Evolutionary conservation across 2,113 vertebrate species (phyloP).

Genomic region (Phasianus colchicus): DNA sequence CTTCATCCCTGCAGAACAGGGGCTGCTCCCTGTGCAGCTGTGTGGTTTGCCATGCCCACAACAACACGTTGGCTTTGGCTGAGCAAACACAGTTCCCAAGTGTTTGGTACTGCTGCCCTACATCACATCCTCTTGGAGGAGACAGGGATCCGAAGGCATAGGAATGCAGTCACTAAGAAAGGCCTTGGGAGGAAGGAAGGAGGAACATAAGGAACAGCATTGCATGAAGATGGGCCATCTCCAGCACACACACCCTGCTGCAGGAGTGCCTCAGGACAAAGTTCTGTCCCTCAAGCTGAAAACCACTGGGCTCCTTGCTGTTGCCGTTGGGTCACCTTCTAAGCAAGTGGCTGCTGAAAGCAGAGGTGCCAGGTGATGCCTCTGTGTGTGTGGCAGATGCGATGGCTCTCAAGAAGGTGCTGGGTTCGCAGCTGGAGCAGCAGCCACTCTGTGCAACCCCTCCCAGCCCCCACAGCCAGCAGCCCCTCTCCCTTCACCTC

Average conservation of each 20-base stretch:
- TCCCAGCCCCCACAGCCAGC: neutral
- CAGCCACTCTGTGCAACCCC: neutral
- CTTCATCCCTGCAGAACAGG: neutral
- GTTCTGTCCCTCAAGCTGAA: neutral
- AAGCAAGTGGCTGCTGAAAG: neutral
- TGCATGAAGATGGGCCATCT: rapidly evolving
- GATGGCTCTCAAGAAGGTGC: neutral
- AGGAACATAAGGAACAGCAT: neutral
- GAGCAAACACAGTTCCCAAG: neutral
- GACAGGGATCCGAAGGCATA: neutral
- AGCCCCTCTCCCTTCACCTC: neutral
- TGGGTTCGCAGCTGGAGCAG: neutral
- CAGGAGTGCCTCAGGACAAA: rapidly evolving
- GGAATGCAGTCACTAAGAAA: neutral
- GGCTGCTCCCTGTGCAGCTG: neutral
- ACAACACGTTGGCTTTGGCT: neutral
- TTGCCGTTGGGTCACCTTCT: neutral
- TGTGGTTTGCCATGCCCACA: neutral
- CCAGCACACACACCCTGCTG: rapidly evolving
- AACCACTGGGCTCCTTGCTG: neutral
- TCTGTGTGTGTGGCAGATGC: rapidly evolving
- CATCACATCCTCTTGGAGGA: neutral
- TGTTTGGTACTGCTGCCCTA: neutral
- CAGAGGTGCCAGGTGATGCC: neutral
- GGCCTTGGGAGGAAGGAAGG: neutral